Evolutionary conservation across 2,797 vertebrate genomes (phyloP).

Genomic region (Myotis daubentonii): DNA sequence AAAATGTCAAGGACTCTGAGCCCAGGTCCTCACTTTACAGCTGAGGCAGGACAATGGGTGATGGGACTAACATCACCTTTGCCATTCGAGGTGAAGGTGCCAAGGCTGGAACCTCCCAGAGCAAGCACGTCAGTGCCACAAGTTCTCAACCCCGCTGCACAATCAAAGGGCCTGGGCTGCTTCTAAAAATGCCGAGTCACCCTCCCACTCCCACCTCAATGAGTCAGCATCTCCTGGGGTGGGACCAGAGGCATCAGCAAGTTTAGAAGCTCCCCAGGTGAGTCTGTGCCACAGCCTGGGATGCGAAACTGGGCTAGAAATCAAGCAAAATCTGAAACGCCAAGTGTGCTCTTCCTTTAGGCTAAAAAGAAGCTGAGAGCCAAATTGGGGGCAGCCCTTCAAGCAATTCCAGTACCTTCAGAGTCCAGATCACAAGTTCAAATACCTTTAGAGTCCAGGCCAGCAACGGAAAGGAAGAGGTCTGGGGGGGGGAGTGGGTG

Average conservation of each 20-base stretch:
- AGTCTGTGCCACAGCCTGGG: not conserved
- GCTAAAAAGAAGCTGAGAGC: not conserved
- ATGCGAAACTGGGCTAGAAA: not conserved
- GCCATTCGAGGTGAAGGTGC: not conserved
- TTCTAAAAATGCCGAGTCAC: not conserved
- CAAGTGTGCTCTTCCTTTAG: not conserved
- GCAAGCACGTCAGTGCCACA: not conserved
- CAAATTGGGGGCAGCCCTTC: not conserved
- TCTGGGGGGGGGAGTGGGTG: too few species aligned
- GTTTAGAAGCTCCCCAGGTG: not conserved
- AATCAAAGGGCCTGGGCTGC: not conserved
- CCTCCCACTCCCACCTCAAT: not conserved
- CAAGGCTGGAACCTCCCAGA: not conserved
- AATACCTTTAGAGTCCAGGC: not conserved
- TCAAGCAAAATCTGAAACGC: not conserved
- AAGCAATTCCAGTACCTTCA: not conserved
- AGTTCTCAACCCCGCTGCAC: not conserved
- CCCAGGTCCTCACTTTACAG: not conserved
- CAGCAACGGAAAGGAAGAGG: not conserved
- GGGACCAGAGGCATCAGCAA: not conserved
- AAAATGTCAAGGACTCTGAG: not conserved
- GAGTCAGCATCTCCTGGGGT: not conserved
- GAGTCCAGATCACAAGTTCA: not conserved
- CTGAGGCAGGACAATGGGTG: not conserved
- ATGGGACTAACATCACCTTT: not conserved